Base-by-base conservation (phyloP, 2,888 invertebrate species). In the Brenthis hecate region DNA sequence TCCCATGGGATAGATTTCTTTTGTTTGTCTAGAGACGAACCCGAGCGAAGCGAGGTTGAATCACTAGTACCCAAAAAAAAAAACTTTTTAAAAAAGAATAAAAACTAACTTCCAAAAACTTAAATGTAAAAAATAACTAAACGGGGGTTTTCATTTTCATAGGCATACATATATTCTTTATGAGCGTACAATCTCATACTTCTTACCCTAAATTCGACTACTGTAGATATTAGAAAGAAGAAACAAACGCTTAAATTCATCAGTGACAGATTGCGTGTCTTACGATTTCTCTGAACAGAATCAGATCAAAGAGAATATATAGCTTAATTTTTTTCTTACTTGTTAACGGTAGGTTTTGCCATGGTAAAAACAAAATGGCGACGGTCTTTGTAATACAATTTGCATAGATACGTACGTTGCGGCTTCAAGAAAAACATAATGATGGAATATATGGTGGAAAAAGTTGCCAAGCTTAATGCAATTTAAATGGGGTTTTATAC, bases 401-500 rank as follows among this genome's bases (percentile, higher is more conserved):
- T 89, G 84, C 90, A 89, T 90, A 89, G 88, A 90, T 89, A 89
- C 84, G 84, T 77, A 69, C 73, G 76, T 79, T 76, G 80, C 75
- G 80, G 71, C 73, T 77, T 66, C 54, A 71, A 71, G 73, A 72
- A 73, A 73, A 75, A 75, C 68, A 68, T 69, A 55, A 56, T 48
- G 50, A 66, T 64, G 63, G 50, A 69, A 73, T 56, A 72, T 56
- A 84, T 77, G 74, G 77, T 16, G 1, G 3, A 13, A 4, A 13
- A 69, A 43, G 51, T 32, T 28, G 56, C 51, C 2, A 36, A 43
- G 55, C 8, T 0, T 4, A 65, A 66, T 72, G 5, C 13, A 19
- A 3, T 65, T 51, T 78, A 54, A 43, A 43, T 43, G 36, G 36
- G 2, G 8, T 43, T 43, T 43, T 3, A 11, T 43, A 43, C 36